Conservation (phyloP, 2,113 vertebrate species). For the Anarhynchus alexandrinus region DNA sequence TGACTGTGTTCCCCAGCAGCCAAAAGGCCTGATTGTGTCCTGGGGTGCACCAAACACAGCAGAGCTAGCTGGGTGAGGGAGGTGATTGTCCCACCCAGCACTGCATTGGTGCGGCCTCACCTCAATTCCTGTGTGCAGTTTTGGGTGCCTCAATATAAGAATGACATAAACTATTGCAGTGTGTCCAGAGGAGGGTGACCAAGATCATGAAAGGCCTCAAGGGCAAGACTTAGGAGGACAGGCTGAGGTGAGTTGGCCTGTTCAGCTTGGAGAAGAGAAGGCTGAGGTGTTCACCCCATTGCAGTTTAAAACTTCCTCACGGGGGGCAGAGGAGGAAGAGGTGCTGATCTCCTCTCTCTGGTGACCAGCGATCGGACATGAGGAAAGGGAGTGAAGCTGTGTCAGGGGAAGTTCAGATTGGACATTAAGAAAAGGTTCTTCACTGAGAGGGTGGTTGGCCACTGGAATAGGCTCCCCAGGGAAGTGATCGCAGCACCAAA, state of each 20-base stretch:
- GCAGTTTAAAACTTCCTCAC: neutral
- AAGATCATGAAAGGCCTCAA: neutral
- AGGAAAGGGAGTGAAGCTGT: neutral
- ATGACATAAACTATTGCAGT: no score
- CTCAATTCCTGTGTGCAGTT: neutral
- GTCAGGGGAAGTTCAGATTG: neutral
- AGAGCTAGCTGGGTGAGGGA: neutral
- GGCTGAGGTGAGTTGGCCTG: neutral
- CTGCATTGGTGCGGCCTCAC: neutral
- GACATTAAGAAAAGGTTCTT: neutral
- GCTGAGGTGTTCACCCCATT: neutral
- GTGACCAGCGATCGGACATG: accelerated
- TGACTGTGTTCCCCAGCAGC: neutral
- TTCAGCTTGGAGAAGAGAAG: neutral
- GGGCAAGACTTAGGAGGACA: neutral
- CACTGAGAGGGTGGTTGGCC: no score
- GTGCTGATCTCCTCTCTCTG: neutral
- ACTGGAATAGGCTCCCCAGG: neutral
- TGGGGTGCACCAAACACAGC: neutral
- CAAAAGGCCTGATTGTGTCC: neutral
- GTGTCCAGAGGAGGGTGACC: neutral
- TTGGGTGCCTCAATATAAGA: neutral
- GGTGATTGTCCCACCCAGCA: neutral
- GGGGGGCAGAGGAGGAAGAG: accelerated
- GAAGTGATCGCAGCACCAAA: neutral